A percentile compares a stretch with the other conserved stretches of the same genome.
Conservation (phyloP, 2,888 invertebrate species). For the Chrysomela aeneicollis region DNA sequence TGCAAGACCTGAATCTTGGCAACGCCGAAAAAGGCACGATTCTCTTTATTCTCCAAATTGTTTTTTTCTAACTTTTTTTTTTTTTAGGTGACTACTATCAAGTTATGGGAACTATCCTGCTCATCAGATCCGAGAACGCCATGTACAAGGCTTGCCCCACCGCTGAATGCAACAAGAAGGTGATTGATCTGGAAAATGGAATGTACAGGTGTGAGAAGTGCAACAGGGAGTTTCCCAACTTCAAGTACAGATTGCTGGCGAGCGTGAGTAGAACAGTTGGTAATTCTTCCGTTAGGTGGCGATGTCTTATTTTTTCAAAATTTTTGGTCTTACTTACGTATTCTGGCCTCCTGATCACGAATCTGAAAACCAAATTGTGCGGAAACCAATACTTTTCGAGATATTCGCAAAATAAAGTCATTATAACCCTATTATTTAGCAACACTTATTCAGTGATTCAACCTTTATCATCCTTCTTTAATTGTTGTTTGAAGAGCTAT, state of each 20-base stretch:
- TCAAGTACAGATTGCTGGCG: slow-evolving; percentile 84
- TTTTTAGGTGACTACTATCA: slow-evolving; percentile 76
- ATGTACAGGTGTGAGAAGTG: slow-evolving; percentile 96
- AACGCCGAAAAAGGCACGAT: slow-evolving; percentile 70
- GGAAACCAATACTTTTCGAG: too few species aligned
- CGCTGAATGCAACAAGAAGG: slow-evolving; percentile 93
- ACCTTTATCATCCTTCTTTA: too few species aligned
- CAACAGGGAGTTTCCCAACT: slow-evolving; percentile 81
- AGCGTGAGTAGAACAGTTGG: slow-evolving; percentile 74
- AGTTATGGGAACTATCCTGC: slow-evolving; percentile 78
- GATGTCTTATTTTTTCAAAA: too few species aligned
- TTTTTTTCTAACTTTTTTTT: neutral
- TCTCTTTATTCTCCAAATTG: too few species aligned
- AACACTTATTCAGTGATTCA: too few species aligned
- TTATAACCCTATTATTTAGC: too few species aligned
- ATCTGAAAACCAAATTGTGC: too few species aligned
- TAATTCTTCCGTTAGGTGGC: too few species aligned
- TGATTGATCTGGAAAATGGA: slow-evolving; percentile 87
- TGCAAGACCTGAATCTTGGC: slow-evolving; percentile 74
- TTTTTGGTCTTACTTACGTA: too few species aligned
- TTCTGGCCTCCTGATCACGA: too few species aligned
- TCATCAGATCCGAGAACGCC: slow-evolving; percentile 82
- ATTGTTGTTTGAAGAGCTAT: too few species aligned
- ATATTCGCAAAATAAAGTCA: too few species aligned
- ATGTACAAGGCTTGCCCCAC: slow-evolving; percentile 92